Conservation (phyloP, 2,888 invertebrate species). For the Cataglyphis albicans region DNA sequence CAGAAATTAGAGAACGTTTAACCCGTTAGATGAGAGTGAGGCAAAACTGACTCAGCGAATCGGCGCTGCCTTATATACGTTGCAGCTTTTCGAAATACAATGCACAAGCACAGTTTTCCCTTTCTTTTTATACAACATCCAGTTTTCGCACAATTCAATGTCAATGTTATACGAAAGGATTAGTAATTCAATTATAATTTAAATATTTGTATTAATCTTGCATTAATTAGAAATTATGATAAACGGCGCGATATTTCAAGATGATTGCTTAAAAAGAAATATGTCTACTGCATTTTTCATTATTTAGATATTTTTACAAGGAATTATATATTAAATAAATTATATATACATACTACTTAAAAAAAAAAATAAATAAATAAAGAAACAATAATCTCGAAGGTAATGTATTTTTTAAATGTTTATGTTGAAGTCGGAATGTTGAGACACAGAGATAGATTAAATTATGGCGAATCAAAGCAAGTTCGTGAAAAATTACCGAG, state of each 20-base stretch:
- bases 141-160: not conserved
- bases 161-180: not conserved
- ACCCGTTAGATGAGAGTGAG: constrained; percentile 42
- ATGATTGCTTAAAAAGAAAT: not conserved
- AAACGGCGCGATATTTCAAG: not conserved
- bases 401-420: not conserved
- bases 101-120: not conserved
- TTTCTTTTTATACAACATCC: not conserved
- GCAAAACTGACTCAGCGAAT: constrained; percentile 32
- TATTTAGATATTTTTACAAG: not conserved
- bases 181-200: not conserved
- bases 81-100: constrained; percentile 14
- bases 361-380: too few species aligned
- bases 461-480: not conserved
- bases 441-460: not conserved
- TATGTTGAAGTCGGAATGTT: not conserved
- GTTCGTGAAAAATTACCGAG: constrained; percentile 17
- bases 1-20: constrained; percentile 57
- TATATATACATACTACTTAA: not conserved
- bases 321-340: not conserved
- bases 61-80: constrained; percentile 8
- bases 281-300: not conserved
- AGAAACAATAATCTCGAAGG: not conserved
- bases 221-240: not conserved
- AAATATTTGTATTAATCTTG: not conserved